Percentiles rank a stretch among this genome's conserved stretches.
phyloP scores from a whole-genome alignment of 2,888 invertebrate species.

The Pharmacophagus antenor region DNA sequence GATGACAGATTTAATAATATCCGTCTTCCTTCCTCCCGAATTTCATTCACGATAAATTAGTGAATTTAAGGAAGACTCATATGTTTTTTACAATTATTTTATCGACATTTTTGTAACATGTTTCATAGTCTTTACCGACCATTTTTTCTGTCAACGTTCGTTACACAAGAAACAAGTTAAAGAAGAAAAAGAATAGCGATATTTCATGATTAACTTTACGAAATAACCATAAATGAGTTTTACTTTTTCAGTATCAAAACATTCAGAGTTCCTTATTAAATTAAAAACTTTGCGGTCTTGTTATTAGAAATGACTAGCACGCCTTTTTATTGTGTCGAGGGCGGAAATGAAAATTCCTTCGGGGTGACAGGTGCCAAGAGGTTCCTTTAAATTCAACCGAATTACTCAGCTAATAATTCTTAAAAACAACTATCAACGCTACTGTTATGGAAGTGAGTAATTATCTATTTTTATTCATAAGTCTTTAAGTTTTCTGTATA shows the following conservation, averaged over 20 bases:
- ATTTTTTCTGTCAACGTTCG: background rate
- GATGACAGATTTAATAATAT: slow-evolving; percentile 49
- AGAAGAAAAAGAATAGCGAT: background rate
- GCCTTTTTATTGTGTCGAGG: slow-evolving; percentile 33
- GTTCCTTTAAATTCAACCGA: slow-evolving; percentile 2
- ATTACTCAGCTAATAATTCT: no score
- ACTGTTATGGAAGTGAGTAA: no score
- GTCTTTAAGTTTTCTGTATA: no score
- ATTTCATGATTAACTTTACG: slow-evolving; percentile 31
- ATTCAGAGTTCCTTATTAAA: slow-evolving; percentile 4
- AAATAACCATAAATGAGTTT: slow-evolving; percentile 13
- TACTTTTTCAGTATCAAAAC: slow-evolving; percentile 1
- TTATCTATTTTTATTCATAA: no score
- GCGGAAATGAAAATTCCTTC: slow-evolving; percentile 51
- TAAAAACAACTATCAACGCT: no score
- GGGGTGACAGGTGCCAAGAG: slow-evolving; percentile 39
- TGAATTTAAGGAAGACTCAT: slow-evolving; percentile 34
- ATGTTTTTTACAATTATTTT: no score
- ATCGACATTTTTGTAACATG: no score
- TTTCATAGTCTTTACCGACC: no score
- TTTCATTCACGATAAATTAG: slow-evolving; percentile 36
- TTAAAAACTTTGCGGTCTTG: slow-evolving; percentile 19
- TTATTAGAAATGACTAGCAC: background rate
- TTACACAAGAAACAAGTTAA: background rate
- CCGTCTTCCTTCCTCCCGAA: slow-evolving; percentile 35